Evolutionary conservation across 2,797 vertebrate genomes (phyloP).

Genomic region (Chaenodraco wilsoni): DNA sequence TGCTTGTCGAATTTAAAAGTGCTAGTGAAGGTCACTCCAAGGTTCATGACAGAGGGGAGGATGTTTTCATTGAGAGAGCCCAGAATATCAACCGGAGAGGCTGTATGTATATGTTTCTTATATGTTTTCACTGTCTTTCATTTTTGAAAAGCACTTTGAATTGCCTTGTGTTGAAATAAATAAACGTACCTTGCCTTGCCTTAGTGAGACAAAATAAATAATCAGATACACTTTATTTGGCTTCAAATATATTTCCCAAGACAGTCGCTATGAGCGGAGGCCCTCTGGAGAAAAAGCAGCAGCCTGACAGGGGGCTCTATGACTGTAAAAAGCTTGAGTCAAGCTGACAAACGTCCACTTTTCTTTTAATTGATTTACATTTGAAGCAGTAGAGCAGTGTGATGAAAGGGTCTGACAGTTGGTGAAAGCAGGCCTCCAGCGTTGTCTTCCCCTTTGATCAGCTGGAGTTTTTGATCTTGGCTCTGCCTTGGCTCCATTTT

Average conservation of each 20-base stretch:
- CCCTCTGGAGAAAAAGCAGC: not conserved
- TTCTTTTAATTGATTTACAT: not conserved
- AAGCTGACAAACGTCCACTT: not conserved
- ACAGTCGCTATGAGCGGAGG: not conserved
- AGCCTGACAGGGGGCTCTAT: not conserved
- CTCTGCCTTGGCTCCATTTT: not conserved
- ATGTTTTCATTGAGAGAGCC: too few species aligned
- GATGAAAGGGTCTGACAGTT: slow-evolving; percentile 7
- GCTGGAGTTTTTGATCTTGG: slow-evolving; percentile 21
- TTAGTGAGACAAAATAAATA: not conserved
- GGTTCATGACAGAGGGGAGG: too few species aligned
- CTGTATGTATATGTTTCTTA: too few species aligned
- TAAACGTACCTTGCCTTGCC: not conserved
- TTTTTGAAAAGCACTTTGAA: too few species aligned
- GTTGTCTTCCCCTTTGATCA: slow-evolving; percentile 29
- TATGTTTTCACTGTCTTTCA: too few species aligned
- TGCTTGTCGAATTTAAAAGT: too few species aligned
- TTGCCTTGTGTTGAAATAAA: too few species aligned
- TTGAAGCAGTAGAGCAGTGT: not conserved
- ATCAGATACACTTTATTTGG: not conserved
- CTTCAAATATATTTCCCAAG: not conserved
- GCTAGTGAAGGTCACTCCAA: too few species aligned
- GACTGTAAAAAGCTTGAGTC: not conserved
- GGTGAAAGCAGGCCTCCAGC: slow-evolving; percentile 11
- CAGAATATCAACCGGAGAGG: too few species aligned